phyloP scores from a whole-genome alignment of 2,113 vertebrate species.

The Syrrhaptes paradoxus region DNA sequence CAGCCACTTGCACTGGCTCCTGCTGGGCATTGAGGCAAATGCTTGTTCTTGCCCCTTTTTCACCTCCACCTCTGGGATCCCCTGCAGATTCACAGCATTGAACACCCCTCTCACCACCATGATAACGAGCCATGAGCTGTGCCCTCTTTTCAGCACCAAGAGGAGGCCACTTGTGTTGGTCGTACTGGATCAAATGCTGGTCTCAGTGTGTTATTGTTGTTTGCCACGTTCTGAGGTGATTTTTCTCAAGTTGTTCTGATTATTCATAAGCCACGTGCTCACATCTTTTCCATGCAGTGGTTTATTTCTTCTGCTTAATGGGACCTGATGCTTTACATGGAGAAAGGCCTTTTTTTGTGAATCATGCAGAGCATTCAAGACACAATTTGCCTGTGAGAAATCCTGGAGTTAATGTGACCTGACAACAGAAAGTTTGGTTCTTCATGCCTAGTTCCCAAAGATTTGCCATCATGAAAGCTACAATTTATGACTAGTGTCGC shows the following conservation, averaged over 20 bases:
- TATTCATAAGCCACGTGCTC: background rate
- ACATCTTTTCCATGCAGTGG: background rate
- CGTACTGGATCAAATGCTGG: background rate
- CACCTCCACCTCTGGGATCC: background rate
- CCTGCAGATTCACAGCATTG: background rate
- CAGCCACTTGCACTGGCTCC: background rate
- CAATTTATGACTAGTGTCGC: background rate
- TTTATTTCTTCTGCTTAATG: constrained; percentile 40
- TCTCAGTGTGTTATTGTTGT: background rate
- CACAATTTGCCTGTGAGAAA: constrained; percentile 63
- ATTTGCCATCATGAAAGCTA: constrained; percentile 8
- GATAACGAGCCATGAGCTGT: background rate
- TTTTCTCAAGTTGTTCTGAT: background rate
- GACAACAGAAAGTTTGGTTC: constrained; percentile 58
- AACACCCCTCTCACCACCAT: background rate
- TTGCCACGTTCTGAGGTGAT: background rate
- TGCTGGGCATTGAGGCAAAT: background rate
- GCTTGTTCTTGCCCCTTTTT: background rate
- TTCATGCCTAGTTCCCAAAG: constrained; percentile 5
- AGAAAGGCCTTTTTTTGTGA: background rate
- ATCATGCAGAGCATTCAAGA: background rate
- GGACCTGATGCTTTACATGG: constrained; percentile 16
- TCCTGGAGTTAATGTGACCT: constrained; percentile 50
- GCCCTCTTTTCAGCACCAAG: background rate
- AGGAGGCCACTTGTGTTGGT: background rate